Evolutionary conservation across 2,113 vertebrate species (phyloP).

Genomic region (Hemibagrus wyckioides): DNA sequence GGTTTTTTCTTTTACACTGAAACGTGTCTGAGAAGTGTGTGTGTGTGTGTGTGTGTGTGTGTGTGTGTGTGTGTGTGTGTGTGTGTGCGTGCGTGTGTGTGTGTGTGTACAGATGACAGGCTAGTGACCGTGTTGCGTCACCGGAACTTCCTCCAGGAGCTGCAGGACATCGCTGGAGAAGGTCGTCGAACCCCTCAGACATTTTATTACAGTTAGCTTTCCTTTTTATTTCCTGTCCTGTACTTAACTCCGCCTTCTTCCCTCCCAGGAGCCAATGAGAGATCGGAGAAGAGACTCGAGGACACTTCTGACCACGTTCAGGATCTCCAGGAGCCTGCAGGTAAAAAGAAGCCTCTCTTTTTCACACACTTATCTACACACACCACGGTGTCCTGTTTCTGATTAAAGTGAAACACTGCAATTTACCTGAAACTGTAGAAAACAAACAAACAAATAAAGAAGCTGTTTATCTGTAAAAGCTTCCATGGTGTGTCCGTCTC

Average conservation of each 20-base stretch:
- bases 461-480: not conserved
- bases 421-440: not conserved
- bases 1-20: too few relatives aligned
- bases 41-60: too few relatives aligned
- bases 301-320: conserved; percentile 69
- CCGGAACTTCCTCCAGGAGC: conserved; percentile 86
- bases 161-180: conserved; percentile 87
- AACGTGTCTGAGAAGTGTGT: too few relatives aligned
- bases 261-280: conserved; percentile 77
- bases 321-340: conserved; percentile 57
- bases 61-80: conserved; percentile 27
- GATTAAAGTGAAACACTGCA: too few relatives aligned
- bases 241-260: not conserved
- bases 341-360: conserved; percentile 51
- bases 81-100: not conserved
- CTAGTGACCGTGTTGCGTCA: conserved; percentile 89
- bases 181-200: conserved; percentile 67
- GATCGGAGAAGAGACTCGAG: conserved; percentile 68
- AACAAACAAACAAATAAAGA: too few relatives aligned
- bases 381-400: not conserved
- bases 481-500: conserved; percentile 10
- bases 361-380: not conserved
- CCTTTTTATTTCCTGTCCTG: not conserved
- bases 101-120: conserved; percentile 81
- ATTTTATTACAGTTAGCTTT: not conserved